Evolutionary conservation across 2,113 vertebrate genomes (phyloP).

Genomic region (Balaenoptera acutorostrata): DNA sequence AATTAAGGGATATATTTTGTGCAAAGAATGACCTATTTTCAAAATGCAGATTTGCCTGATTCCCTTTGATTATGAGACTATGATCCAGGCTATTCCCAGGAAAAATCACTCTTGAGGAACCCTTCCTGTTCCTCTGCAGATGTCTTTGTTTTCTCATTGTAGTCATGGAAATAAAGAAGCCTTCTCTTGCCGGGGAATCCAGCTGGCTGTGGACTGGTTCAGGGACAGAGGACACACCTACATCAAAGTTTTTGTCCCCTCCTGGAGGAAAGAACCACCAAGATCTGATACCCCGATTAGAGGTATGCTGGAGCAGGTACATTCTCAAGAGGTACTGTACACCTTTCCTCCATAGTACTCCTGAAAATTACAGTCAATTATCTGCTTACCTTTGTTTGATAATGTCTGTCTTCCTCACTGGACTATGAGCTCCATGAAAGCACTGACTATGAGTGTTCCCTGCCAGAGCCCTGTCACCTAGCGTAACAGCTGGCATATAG

Average conservation of each 20-base stretch:
- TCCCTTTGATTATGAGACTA: not conserved
- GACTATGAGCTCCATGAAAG: not conserved
- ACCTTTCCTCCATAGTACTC: accelerated
- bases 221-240: slow-evolving; percentile 86
- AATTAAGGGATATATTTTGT: not conserved
- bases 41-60: not conserved
- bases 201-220: slow-evolving; percentile 93
- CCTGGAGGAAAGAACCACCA: slow-evolving; percentile 91
- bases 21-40: not conserved
- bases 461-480: not conserved
- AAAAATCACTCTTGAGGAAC: not conserved
- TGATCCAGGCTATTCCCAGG: not conserved
- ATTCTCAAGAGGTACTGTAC: accelerated
- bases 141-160: slow-evolving; percentile 46
- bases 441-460: accelerated
- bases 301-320: slow-evolving; percentile 77
- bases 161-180: slow-evolving; percentile 93
- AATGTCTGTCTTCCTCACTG: not conserved
- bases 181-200: slow-evolving; percentile 92
- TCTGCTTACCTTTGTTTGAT: not conserved
- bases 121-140: not conserved
- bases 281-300: slow-evolving; percentile 87
- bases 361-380: accelerated
- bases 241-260: slow-evolving; percentile 93
- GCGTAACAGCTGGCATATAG: accelerated